Conservation (phyloP, 2,888 invertebrate genomes). For the Caenorhabditis afra region DNA sequence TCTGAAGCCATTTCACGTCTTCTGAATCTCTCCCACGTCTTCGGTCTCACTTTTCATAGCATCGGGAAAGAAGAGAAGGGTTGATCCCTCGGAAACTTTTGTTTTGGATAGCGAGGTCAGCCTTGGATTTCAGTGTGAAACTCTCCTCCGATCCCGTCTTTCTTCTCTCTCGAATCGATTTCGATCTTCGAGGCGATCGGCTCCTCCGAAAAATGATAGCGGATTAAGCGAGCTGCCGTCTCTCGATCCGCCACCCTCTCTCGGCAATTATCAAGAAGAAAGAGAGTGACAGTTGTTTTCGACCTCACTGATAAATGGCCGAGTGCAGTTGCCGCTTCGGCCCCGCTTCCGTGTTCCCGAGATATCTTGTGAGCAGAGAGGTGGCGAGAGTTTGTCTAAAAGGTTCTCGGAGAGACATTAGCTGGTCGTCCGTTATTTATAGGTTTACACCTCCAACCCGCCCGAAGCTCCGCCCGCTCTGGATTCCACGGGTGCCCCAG, state of each 20-base stretch:
- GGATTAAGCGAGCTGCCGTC: conserved; percentile 1
- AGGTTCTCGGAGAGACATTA: conserved; percentile 1
- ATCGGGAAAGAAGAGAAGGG: no score
- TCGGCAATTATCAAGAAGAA: conserved; percentile 22
- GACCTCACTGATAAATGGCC: conserved; percentile 48
- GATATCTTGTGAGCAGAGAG: not conserved
- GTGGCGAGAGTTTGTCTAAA: conserved; percentile 1
- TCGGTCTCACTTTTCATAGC: conserved; percentile 4
- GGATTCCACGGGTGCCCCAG: no score
- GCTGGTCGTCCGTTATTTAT: conserved; percentile 14
- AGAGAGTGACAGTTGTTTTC: conserved; percentile 43
- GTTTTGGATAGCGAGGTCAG: no score
- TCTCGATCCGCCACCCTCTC: not conserved
- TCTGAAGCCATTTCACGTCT: not conserved
- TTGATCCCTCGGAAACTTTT: not conserved
- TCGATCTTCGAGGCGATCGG: no score
- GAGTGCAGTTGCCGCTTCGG: conserved; percentile 36
- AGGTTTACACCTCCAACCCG: not conserved
- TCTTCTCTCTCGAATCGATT: not conserved
- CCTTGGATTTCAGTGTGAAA: no score
- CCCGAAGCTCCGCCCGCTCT: not conserved
- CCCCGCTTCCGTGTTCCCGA: conserved; percentile 23
- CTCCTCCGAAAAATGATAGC: conserved; percentile 7
- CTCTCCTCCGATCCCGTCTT: no score
- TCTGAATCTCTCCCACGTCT: conserved; percentile 1